A percentile compares a stretch with the other conserved stretches of the same genome.
Evolutionary conservation across 2,797 vertebrate species (phyloP).

Genomic region (Glyptemys insculpta): DNA sequence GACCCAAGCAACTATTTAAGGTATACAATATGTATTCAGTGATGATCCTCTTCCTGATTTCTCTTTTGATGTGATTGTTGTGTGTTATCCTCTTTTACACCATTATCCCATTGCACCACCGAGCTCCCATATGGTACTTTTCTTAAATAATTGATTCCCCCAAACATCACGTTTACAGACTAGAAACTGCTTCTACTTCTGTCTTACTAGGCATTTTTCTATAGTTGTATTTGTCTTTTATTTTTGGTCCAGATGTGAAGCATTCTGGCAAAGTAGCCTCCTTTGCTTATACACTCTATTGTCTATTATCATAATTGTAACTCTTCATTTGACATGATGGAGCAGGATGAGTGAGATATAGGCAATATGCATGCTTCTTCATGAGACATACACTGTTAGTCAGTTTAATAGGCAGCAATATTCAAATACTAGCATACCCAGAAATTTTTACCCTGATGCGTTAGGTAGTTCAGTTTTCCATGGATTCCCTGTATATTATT

Average conservation of each 20-base stretch:
- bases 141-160: neutral
- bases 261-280: neutral
- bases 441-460: neutral
- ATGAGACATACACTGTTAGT: neutral
- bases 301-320: neutral
- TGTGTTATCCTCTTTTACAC: neutral
- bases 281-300: neutral
- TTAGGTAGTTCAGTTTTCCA: neutral
- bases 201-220: neutral
- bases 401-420: neutral
- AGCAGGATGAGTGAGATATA: neutral
- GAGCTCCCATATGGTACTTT: neutral
- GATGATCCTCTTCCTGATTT: neutral
- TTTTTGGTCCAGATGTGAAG: neutral
- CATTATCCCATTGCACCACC: neutral
- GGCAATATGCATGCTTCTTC: neutral
- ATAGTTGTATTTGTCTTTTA: neutral
- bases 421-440: neutral
- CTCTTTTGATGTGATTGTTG: neutral
- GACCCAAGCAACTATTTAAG: neutral
- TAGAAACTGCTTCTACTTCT: neutral
- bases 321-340: neutral
- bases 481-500: neutral
- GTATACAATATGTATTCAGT: neutral
- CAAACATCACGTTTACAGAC: neutral